Base-by-base conservation (phyloP, 2,113 vertebrate species). In the Oncorhynchus keta region DNA sequence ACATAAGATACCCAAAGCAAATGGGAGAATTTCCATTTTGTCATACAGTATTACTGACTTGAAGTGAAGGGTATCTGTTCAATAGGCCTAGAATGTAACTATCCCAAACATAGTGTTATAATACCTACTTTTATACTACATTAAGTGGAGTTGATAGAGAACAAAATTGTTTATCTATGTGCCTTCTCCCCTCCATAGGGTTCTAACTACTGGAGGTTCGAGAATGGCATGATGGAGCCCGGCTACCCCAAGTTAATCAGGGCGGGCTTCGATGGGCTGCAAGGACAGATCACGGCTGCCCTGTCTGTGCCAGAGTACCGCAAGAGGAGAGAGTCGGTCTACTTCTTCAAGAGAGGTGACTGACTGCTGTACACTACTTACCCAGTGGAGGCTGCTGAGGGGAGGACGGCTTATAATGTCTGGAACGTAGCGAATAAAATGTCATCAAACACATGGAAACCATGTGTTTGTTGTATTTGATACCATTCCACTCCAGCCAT, bases 281-380 rank as follows among this genome's bases (percentile, higher is more conserved):
- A 70, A 13, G 96, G 96, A 22, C 96, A 92, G 84, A 92, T 99
- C 83, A 94, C 92, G 3, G 95, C 95, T 26, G 95, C 96, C 11
- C 93, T 99, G 62, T 96, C 98, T 0, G 93, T 97, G 75, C 95
- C 97, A 48, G 92, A 91, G 82, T 89, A 95, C 84, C 88, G 84
- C 9, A 89, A 0, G 55, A 95, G 96, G 83, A 92, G 85, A 11
- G 98, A 99, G 90, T 92, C 97, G 0, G 97, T 99, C 16, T 97
- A 96, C 83, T 99, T 99, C 86, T 98, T 99, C 89, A 97, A 96
- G 92, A 95, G 84, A 96, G 96, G 97, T 98, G 67, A 81, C 7
- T 32, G 16, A 28, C 8, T 13, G 26, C 22, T 30, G 35, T 32
- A 35, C n/a, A n/a, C 3, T 26, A n/a, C 8, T 65, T 76, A 32